phyloP scores from a whole-genome alignment of 2,888 invertebrate genomes.

The Agapostemon virescens region DNA sequence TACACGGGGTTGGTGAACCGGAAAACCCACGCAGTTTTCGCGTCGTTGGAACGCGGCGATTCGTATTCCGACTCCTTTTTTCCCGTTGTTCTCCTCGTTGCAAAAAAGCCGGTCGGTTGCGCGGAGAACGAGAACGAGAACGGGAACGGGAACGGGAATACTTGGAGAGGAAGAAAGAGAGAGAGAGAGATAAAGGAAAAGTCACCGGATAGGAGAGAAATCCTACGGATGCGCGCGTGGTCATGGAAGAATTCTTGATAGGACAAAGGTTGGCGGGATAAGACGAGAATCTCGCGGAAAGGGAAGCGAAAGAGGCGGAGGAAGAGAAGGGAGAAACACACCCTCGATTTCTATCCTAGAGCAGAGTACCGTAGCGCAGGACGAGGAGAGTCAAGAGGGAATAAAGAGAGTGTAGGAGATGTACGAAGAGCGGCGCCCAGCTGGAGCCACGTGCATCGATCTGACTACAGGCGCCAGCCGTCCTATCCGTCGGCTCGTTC shows the following conservation, averaged over 20 bases:
- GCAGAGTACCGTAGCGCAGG: constrained; percentile 56
- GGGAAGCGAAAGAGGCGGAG: constrained; percentile 8
- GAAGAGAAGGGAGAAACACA: constrained; percentile 52
- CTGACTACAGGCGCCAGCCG: constrained; percentile 80
- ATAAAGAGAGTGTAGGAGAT: constrained; percentile 77
- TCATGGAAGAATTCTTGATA: background rate
- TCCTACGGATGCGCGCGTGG: background rate
- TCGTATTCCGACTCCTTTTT: constrained; percentile 25
- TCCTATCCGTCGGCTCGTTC: constrained; percentile 80
- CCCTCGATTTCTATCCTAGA: constrained; percentile 61
- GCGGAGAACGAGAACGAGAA: background rate
- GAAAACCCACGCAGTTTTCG: constrained; percentile 30
- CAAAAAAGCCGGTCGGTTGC: background rate
- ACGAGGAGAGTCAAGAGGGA: constrained; percentile 74
- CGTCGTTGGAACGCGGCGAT: constrained; percentile 28
- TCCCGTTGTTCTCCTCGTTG: background rate
- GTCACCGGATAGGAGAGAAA: background rate
- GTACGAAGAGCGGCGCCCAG: constrained; percentile 80
- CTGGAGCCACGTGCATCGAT: constrained; percentile 81
- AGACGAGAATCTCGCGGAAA: background rate
- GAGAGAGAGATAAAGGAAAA: background rate
- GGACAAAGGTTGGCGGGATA: background rate
- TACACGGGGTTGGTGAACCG: constrained; percentile 32
- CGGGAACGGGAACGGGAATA: background rate
- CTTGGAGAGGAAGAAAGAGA: too few species aligned